Conservation (phyloP, 2,113 vertebrate genomes). For the Bufo bufo region DNA sequence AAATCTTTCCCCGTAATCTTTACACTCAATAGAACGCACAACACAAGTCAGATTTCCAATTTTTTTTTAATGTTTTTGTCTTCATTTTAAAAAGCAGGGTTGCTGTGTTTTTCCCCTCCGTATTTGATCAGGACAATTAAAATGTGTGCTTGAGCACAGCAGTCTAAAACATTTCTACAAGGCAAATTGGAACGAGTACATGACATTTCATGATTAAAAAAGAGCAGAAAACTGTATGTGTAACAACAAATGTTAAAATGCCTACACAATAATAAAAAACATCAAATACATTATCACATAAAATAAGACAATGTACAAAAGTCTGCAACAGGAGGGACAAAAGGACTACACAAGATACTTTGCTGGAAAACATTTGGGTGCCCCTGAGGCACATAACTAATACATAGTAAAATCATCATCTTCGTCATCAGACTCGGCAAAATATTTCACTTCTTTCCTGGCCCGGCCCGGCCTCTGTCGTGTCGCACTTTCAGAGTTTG, state of each 20-base stretch:
- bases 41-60: constrained; percentile 60
- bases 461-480: constrained; percentile 85
- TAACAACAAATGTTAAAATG: constrained; percentile 98
- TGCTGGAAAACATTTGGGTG: constrained; percentile 76
- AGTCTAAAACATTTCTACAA: constrained; percentile 94
- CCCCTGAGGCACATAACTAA: constrained; percentile 83
- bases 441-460: constrained; percentile 96
- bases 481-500: constrained; percentile 70
- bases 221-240: constrained; percentile 91
- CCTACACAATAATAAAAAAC: constrained; percentile 96
- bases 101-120: constrained; percentile 69
- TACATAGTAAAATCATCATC: constrained; percentile 87
- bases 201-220: constrained; percentile 94
- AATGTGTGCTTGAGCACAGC: constrained; percentile 92
- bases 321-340: constrained; percentile 85
- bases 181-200: constrained; percentile 90
- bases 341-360: constrained; percentile 79
- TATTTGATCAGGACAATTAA: constrained; percentile 88
- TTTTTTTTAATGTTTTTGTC: constrained; percentile 91
- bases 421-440: constrained; percentile 86
- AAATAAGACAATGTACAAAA: constrained; percentile 98
- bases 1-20: constrained; percentile 71
- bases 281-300: constrained; percentile 92
- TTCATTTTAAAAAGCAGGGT: constrained; percentile 96
- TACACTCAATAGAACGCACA: constrained; percentile 50